These are phyloP conservation scores for Netelia virgata DNA, from an alignment of 2,888 invertebrate species.

Conservation along the genomic window DNA sequence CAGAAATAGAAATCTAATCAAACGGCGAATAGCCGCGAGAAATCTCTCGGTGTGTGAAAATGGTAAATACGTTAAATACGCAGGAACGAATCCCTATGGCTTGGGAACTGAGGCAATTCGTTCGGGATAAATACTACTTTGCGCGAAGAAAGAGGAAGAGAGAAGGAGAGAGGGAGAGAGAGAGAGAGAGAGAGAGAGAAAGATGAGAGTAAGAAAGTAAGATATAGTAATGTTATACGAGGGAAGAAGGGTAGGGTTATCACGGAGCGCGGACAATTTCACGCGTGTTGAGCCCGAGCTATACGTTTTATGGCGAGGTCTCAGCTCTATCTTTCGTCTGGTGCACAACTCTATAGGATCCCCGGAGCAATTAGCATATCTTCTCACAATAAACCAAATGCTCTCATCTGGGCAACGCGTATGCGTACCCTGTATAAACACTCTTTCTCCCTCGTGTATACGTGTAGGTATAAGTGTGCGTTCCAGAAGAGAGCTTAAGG, in stretches of 20 bases:
- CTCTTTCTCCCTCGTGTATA: not conserved
- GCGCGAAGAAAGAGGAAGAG: constrained; percentile 29
- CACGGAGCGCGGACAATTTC: constrained; percentile 69
- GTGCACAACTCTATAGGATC: constrained; percentile 34
- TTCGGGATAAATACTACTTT: constrained; percentile 61
- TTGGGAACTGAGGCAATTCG: constrained; percentile 60
- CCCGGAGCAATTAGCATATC: constrained; percentile 73
- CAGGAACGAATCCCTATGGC: constrained; percentile 47
- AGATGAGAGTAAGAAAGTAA: constrained; percentile 30
- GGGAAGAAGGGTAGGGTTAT: constrained; percentile 63
- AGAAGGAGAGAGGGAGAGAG: constrained; percentile 5
- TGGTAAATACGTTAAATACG: constrained; percentile 54
- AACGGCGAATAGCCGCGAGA: constrained; percentile 21
- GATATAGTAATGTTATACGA: constrained; percentile 60
- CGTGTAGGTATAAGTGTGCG: not conserved
- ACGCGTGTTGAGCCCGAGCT: constrained; percentile 68
- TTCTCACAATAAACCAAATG: constrained; percentile 75
- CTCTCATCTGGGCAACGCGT: constrained; percentile 64
- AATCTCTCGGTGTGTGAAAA: constrained; percentile 29
- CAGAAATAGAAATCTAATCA: constrained; percentile 43
- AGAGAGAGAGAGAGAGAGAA: not conserved
- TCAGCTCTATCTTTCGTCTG: constrained; percentile 46
- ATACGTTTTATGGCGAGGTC: constrained; percentile 47
- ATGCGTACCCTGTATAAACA: constrained; percentile 3
- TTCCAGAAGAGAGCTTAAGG: constrained; percentile 26